Percentiles rank a stretch among this genome's conserved stretches.
Conservation (phyloP, 1,140 invertebrate species). For the Drosophila micromelanica region DNA sequence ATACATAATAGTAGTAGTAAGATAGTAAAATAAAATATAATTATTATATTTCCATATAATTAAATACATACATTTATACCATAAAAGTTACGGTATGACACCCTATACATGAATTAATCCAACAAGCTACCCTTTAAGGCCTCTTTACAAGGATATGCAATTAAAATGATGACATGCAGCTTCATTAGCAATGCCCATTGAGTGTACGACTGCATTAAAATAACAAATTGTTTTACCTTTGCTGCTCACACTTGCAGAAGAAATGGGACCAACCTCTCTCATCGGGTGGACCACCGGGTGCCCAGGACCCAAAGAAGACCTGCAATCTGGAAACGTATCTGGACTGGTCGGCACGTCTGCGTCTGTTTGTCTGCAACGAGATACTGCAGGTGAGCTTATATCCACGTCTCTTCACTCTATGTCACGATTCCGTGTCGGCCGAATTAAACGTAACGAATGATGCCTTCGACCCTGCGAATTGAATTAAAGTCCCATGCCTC, state of each 20-base stretch:
- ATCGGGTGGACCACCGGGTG: constrained; percentile 74
- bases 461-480: constrained; percentile 15
- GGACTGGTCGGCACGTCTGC: constrained; percentile 84
- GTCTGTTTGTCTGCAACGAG: constrained; percentile 83
- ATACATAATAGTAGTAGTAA: too few species aligned
- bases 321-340: constrained; percentile 84
- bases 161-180: constrained; percentile 7
- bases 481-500: constrained; percentile 29
- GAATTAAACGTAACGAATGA: not conserved
- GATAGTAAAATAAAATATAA: too few species aligned
- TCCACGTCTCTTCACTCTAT: constrained; percentile 17
- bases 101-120: too few species aligned
- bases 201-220: not conserved
- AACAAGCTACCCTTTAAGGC: not conserved
- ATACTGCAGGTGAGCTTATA: constrained; percentile 77
- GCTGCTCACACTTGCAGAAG: constrained; percentile 55
- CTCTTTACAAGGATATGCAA: not conserved
- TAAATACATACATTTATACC: too few species aligned
- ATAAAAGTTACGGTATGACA: not conserved
- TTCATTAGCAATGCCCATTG: constrained; percentile 12
- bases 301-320: constrained; percentile 83
- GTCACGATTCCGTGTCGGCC: constrained; percentile 2
- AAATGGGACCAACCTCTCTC: constrained; percentile 81
- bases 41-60: too few species aligned
- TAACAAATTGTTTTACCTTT: not conserved